Percentiles rank a stretch among this genome's conserved stretches.
Conservation (phyloP, 2,113 vertebrate species). For the Tragelaphus imberbis region DNA sequence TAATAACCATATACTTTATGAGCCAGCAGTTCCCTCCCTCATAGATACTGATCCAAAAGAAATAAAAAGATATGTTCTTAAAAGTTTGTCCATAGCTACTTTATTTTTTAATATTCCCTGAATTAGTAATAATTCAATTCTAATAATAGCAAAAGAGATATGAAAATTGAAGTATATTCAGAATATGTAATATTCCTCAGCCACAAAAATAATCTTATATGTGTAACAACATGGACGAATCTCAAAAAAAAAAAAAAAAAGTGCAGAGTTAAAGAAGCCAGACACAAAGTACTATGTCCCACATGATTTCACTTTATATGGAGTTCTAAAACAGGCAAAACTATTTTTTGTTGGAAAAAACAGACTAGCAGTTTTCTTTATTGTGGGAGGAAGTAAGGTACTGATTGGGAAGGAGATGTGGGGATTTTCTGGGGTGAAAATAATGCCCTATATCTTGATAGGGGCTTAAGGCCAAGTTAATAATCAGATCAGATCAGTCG, state of each 20-base stretch:
- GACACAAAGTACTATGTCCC: not conserved
- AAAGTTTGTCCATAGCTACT: not conserved
- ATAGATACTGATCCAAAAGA: not conserved
- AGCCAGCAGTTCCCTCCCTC: not conserved
- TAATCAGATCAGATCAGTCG: too few relatives aligned
- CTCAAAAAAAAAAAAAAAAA: not conserved
- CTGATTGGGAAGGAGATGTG: not conserved
- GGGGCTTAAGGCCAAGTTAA: not conserved
- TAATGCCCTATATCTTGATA: not conserved
- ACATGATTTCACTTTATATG: not conserved
- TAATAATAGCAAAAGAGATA: not conserved
- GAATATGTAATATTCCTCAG: not conserved
- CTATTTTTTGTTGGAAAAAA: not conserved
- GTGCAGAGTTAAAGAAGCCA: not conserved
- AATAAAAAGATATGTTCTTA: not conserved
- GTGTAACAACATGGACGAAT: not conserved
- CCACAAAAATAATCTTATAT: not conserved
- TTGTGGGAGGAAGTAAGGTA: not conserved
- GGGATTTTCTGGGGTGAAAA: not conserved
- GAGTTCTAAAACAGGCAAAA: not conserved
- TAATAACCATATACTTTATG: not conserved
- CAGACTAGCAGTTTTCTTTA: not conserved
- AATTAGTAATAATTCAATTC: not conserved
- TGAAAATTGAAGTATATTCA: not conserved
- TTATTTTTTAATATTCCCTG: not conserved